Evolutionary conservation across 2,797 vertebrate genomes (phyloP).

Genomic region (Benthosema pterotum): DNA sequence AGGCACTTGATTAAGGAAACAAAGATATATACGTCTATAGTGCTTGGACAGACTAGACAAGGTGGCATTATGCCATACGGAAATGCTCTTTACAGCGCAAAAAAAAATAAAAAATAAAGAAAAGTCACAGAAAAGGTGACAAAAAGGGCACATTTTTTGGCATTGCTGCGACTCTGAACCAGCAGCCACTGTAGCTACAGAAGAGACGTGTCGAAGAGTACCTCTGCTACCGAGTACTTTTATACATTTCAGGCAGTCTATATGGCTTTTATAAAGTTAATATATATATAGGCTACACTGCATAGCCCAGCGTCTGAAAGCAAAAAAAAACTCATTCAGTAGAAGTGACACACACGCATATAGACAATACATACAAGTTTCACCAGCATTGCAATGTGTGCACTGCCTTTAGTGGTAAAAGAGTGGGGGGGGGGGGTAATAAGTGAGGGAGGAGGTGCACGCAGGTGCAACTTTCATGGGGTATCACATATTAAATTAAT

Average conservation of each 20-base stretch:
- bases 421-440: constrained; percentile 11
- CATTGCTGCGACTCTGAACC: constrained; percentile 15
- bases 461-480: no score
- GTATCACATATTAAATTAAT: no score
- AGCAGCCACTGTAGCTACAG: constrained; percentile 30
- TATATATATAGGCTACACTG: constrained; percentile 17
- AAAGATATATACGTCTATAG: constrained; percentile 48
- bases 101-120: constrained; percentile 18
- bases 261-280: constrained; percentile 52
- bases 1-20: constrained; percentile 41
- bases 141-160: constrained; percentile 20
- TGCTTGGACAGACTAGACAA: constrained; percentile 53
- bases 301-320: constrained; percentile 27
- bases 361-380: constrained; percentile 37
- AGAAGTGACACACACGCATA: constrained; percentile 35
- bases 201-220: background rate
- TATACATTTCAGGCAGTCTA: constrained; percentile 21
- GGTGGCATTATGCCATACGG: constrained; percentile 32
- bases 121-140: constrained; percentile 22
- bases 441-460: no score
- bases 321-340: constrained; percentile 34
- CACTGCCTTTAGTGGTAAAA: constrained; percentile 34
- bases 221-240: constrained; percentile 36
- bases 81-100: constrained; percentile 46
- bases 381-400: constrained; percentile 22